These are phyloP conservation scores for Gouania willdenowi DNA, from an alignment of 2,797 vertebrate genomes.

Conservation along the genomic window DNA sequence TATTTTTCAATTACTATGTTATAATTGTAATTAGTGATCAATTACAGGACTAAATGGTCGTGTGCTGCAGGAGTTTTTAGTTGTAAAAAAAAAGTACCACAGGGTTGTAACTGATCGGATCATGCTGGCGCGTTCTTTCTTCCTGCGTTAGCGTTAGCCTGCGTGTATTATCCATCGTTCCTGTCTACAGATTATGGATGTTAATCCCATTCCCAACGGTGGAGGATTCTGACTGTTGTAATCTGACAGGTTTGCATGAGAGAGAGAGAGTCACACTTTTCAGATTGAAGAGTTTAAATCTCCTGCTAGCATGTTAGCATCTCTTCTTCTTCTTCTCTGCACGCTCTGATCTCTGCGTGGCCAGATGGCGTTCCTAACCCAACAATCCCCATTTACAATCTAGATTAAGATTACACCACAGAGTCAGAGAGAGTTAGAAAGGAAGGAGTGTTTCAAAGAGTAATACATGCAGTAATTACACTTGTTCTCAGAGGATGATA, in stretches of 20 bases:
- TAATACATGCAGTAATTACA: constrained; percentile 31
- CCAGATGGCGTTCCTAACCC: constrained; percentile 66
- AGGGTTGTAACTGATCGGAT: no score
- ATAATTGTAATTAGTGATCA: no score
- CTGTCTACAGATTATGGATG: constrained; percentile 17
- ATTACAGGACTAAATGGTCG: no score
- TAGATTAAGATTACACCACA: constrained; percentile 70
- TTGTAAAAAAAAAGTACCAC: no score
- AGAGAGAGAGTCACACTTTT: not conserved
- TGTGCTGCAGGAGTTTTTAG: no score
- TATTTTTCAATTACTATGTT: no score
- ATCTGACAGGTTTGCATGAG: constrained; percentile 13
- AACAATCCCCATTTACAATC: constrained; percentile 71
- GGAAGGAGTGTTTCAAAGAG: constrained; percentile 6
- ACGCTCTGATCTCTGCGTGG: constrained; percentile 5
- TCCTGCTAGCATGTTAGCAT: no score
- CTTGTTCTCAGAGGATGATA: constrained; percentile 41
- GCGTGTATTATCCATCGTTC: constrained; percentile 1
- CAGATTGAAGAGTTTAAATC: not conserved
- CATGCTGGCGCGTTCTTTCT: no score
- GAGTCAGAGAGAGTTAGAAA: constrained; percentile 3
- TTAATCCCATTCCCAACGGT: constrained; percentile 24
- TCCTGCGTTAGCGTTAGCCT: no score
- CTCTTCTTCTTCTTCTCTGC: no score
- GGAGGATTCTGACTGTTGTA: no score